phyloP scores from a whole-genome alignment of 2,797 vertebrate genomes.

The Pangasius larnaudii region DNA sequence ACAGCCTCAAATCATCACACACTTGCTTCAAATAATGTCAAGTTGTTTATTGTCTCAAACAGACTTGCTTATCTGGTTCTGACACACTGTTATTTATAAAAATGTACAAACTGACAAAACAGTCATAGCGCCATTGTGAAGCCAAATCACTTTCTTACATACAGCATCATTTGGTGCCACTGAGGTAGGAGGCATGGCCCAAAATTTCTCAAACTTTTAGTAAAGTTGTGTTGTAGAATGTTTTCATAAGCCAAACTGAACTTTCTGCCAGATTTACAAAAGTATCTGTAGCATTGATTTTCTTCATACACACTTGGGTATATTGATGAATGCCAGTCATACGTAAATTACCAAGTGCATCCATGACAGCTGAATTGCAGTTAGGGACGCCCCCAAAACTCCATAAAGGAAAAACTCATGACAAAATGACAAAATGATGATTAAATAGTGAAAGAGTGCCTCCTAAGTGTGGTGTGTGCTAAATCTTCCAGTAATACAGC shows the following conservation, averaged over 20 bases:
- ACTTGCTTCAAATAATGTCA: background rate
- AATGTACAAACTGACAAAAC: background rate
- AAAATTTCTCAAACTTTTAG: background rate
- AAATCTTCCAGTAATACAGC: slow-evolving; percentile 8
- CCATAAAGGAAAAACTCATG: too few species aligned
- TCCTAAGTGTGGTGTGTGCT: background rate
- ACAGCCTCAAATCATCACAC: background rate
- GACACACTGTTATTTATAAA: background rate
- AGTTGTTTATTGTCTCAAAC: background rate
- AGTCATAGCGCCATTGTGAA: background rate
- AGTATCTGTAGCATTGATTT: background rate
- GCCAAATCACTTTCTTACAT: background rate
- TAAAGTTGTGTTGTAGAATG: background rate
- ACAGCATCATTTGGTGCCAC: background rate
- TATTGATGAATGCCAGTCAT: background rate
- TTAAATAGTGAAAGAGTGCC: background rate
- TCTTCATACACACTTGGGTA: background rate
- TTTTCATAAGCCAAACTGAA: background rate
- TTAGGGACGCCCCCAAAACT: background rate
- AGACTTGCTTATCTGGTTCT: background rate
- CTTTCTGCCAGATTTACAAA: background rate
- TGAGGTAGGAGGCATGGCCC: background rate
- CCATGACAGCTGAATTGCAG: background rate
- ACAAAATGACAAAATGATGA: background rate
- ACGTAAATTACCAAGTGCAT: background rate